Percentiles rank a stretch among this genome's conserved stretches.
Conservation (phyloP, 2,113 vertebrate species). For the Pica pica region DNA sequence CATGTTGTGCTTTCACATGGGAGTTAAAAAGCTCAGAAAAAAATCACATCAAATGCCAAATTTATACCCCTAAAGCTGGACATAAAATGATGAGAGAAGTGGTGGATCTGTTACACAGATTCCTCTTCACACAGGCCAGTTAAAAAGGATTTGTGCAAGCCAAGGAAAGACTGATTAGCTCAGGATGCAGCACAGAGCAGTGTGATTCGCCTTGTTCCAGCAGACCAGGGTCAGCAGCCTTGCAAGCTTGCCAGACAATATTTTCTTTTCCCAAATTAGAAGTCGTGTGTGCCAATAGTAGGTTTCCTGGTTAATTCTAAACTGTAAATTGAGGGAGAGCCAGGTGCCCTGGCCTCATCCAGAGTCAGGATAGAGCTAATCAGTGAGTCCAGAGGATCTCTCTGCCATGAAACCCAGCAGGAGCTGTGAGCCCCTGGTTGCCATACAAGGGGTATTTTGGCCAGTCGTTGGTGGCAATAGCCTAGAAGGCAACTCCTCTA, state of each 20-base stretch:
- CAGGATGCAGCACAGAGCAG: neutral
- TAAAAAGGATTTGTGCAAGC: neutral
- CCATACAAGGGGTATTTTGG: neutral
- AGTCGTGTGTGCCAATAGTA: conserved; percentile 6
- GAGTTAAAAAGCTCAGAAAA: neutral
- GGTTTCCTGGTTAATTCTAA: conserved; percentile 34
- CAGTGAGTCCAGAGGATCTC: neutral
- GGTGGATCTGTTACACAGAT: neutral
- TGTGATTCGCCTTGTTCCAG: neutral
- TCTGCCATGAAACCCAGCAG: neutral
- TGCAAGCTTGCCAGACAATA: neutral
- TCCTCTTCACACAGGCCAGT: neutral
- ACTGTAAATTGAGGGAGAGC: conserved; percentile 5
- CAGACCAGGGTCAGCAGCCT: conserved; percentile 1
- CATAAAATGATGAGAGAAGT: neutral
- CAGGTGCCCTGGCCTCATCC: conserved; percentile 28
- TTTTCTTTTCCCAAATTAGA: conserved; percentile 55
- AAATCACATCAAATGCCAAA: neutral
- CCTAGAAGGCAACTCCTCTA: neutral
- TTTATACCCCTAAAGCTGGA: neutral
- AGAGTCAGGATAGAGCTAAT: neutral
- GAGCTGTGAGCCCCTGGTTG: neutral
- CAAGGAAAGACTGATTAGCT: neutral
- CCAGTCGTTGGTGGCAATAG: neutral
- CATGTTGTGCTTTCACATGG: neutral